phyloP scores from a whole-genome alignment of 1,140 invertebrate species.

The Drosophila grimshawi region DNA sequence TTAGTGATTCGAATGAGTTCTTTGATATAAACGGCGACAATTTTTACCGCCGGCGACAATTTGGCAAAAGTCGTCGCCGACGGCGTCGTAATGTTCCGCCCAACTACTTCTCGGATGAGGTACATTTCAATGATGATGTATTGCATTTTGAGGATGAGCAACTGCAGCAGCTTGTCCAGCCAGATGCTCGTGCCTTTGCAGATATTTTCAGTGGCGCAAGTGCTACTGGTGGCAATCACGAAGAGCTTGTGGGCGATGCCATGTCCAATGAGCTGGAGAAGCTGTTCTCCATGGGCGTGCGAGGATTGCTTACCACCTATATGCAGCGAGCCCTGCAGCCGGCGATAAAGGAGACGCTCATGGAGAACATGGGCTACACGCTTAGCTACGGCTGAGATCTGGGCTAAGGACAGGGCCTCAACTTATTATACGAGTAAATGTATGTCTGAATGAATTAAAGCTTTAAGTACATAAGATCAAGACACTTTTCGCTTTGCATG shows the following conservation, averaged over 20 bases:
- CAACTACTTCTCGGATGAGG: constrained; percentile 56
- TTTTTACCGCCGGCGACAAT: constrained; percentile 65
- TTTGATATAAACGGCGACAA: constrained; percentile 67
- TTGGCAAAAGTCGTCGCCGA: constrained; percentile 52
- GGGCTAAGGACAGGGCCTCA: constrained; percentile 11
- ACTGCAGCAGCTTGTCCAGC: constrained; percentile 71
- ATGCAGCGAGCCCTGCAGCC: constrained; percentile 93
- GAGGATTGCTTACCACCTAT: constrained; percentile 91
- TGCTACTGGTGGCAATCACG: constrained; percentile 17
- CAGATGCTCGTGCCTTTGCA: constrained; percentile 79
- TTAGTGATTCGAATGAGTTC: constrained; percentile 59
- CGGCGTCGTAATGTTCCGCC: constrained; percentile 43
- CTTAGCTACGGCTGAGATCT: constrained; percentile 89
- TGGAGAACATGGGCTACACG: constrained; percentile 93
- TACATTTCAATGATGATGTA: constrained; percentile 84
- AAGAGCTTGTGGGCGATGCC: constrained; percentile 86
- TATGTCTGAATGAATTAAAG: constrained; percentile 61
- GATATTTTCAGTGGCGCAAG: constrained; percentile 62
- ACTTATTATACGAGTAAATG: constrained; percentile 29
- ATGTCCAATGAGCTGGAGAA: constrained; percentile 92
- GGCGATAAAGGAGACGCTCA: constrained; percentile 92
- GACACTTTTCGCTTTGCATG: neutral
- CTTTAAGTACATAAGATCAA: constrained; percentile 54
- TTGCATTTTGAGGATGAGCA: constrained; percentile 74
- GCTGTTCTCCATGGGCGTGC: constrained; percentile 91